phyloP scores from a whole-genome alignment of 1,140 invertebrate species.

The honey bee (Apis mellifera) region DNA sequence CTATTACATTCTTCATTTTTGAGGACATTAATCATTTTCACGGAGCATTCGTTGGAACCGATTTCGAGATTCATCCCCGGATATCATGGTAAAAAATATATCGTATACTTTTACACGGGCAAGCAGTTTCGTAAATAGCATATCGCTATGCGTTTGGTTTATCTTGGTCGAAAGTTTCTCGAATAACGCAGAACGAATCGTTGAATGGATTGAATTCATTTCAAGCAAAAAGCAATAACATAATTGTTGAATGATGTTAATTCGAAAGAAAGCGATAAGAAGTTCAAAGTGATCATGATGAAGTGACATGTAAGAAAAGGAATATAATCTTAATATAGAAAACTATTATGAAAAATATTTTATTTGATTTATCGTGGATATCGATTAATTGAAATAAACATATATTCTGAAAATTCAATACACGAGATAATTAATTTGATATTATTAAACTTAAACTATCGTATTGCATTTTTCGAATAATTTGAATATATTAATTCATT shows the following conservation, averaged over 20 bases:
- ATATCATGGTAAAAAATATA: not conserved
- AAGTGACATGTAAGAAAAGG: not conserved
- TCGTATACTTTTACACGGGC: not conserved
- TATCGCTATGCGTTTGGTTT: not conserved
- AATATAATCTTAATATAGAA: not conserved
- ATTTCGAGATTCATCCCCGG: not conserved
- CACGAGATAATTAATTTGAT: no score
- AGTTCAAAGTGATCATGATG: not conserved
- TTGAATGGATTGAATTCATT: slow-evolving; percentile 2
- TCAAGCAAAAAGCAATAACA: not conserved
- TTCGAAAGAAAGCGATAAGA: not conserved
- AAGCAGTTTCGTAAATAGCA: not conserved
- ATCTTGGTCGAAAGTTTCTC: not conserved
- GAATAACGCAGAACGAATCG: not conserved
- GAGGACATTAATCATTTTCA: slow-evolving; percentile 12
- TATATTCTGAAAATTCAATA: no score
- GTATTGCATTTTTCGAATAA: no score
- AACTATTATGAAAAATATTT: no score
- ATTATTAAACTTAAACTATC: no score
- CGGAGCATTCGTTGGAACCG: not conserved
- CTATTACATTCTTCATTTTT: slow-evolving; percentile 1
- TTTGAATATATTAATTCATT: no score
- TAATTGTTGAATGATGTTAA: not conserved
- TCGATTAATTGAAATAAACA: no score
- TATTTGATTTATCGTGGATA: no score